Percentiles rank a stretch among this genome's conserved stretches.
Conservation (phyloP, 2,797 vertebrate species). For the Petrocephalus schoutedeni region DNA sequence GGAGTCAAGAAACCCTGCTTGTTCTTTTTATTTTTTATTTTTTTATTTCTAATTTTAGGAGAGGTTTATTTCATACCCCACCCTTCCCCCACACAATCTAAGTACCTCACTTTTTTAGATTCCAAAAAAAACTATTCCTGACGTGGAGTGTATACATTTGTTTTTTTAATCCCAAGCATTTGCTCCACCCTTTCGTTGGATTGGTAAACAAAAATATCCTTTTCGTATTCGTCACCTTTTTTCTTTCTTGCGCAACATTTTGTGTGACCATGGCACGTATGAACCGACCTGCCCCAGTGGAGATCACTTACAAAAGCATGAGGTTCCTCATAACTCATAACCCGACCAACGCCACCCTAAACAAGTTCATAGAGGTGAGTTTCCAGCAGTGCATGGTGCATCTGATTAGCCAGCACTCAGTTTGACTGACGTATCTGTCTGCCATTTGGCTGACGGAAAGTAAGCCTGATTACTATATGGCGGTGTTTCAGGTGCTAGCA, state of each 20-base stretch:
- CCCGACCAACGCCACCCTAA: constrained; percentile 96
- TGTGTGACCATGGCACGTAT: constrained; percentile 87
- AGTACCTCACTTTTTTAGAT: constrained; percentile 7
- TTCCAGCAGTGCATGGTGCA: neutral
- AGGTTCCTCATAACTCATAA: constrained; percentile 99
- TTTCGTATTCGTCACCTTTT: neutral
- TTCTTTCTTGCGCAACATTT: neutral
- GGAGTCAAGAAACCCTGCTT: constrained; percentile 77
- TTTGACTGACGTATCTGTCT: neutral
- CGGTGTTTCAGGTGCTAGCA: neutral
- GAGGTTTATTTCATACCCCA: constrained; percentile 66
- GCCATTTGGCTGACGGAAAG: neutral
- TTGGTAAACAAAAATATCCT: constrained; percentile 47
- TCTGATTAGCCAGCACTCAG: neutral
- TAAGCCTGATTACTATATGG: neutral
- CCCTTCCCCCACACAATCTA: constrained; percentile 42
- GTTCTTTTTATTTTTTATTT: constrained; percentile 31
- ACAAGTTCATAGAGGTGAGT: constrained; percentile 99
- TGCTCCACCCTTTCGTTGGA: constrained; percentile 53
- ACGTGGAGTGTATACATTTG: constrained; percentile 53
- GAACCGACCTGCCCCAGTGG: constrained; percentile 98
- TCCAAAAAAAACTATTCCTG: constrained; percentile 43
- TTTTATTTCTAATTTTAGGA: constrained; percentile 58
- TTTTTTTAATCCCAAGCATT: constrained; percentile 42
- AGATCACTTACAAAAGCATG: constrained; percentile 99